Conservation (phyloP, 2,113 vertebrate species). For the Sinosuthora webbiana region DNA sequence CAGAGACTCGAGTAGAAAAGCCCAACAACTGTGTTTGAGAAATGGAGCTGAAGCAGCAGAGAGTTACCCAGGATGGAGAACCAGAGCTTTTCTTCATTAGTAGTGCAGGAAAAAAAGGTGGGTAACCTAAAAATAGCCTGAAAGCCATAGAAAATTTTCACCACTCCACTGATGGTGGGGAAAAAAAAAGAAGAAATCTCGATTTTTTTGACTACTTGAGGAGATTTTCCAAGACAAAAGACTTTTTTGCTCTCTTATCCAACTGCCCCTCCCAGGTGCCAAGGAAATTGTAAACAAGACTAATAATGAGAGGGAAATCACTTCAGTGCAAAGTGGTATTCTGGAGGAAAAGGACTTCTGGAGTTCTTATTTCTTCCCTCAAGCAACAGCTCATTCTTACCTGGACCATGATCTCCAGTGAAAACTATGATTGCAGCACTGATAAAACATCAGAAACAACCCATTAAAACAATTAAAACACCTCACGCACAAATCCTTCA, state of each 20-base stretch:
- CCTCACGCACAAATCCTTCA: not conserved
- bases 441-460: not conserved
- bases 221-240: not conserved
- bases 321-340: not conserved
- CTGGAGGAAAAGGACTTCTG: not conserved
- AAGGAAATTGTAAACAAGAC: not conserved
- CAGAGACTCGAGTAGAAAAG: accelerated
- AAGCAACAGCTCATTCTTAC: not conserved
- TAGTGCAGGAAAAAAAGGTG: not conserved
- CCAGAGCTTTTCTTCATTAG: not conserved
- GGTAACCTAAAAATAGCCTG: not conserved
- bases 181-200: too few species aligned
- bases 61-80: not conserved
- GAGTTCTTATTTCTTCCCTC: not conserved
- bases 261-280: not conserved
- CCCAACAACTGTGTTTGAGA: not conserved
- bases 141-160: not conserved
- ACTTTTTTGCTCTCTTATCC: not conserved
- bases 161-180: accelerated
- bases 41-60: not conserved
- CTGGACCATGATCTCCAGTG: not conserved
- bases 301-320: not conserved
- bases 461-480: not conserved
- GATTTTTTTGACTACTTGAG: not conserved
- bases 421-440: not conserved